A percentile compares a stretch with the other conserved stretches of the same genome.
Conservation (phyloP, 2,888 invertebrate genomes). For the Drosophila basisetae region DNA sequence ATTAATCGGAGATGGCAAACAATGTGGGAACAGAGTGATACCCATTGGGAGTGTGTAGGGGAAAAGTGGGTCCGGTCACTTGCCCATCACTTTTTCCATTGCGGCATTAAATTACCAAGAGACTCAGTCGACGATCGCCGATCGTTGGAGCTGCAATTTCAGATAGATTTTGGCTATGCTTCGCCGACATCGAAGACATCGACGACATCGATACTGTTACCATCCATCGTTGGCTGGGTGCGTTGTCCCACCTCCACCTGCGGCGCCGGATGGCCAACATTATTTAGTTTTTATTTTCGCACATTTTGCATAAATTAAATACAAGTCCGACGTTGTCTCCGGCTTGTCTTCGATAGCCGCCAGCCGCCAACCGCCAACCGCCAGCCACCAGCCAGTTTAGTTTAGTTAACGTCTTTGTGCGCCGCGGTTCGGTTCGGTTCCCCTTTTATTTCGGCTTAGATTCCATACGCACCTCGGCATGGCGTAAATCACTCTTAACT, state of each 20-base stretch:
- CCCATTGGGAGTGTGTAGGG: conserved; percentile 9
- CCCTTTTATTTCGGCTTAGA: conserved; percentile 32
- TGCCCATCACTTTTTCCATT: conserved; percentile 47
- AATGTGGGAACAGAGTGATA: not conserved
- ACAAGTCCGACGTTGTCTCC: conserved; percentile 34
- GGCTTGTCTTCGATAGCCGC: conserved; percentile 25
- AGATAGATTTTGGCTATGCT: conserved; percentile 61
- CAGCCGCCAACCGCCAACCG: conserved; percentile 18
- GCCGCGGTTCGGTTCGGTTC: conserved; percentile 58
- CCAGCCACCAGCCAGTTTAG: conserved; percentile 27
- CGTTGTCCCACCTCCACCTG: conserved; percentile 5
- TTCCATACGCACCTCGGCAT: conserved; percentile 35
- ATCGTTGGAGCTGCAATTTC: conserved; percentile 42
- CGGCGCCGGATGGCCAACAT: conserved; percentile 54
- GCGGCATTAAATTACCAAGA: conserved; percentile 69
- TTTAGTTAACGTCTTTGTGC: conserved; percentile 65
- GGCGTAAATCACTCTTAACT: conserved; percentile 41
- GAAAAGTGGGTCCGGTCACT: conserved; percentile 44
- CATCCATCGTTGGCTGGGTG: not conserved
- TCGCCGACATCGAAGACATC: conserved; percentile 25
- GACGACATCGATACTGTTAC: conserved; percentile 19
- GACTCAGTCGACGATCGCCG: conserved; percentile 15
- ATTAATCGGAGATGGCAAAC: not conserved
- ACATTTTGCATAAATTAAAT: conserved; percentile 77
- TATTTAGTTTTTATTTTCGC: conserved; percentile 77